Evolutionary conservation across 2,113 vertebrate species (phyloP), one percentile per base, ranked within the genome.

Genomic region (Muscicapa adusta): DNA sequence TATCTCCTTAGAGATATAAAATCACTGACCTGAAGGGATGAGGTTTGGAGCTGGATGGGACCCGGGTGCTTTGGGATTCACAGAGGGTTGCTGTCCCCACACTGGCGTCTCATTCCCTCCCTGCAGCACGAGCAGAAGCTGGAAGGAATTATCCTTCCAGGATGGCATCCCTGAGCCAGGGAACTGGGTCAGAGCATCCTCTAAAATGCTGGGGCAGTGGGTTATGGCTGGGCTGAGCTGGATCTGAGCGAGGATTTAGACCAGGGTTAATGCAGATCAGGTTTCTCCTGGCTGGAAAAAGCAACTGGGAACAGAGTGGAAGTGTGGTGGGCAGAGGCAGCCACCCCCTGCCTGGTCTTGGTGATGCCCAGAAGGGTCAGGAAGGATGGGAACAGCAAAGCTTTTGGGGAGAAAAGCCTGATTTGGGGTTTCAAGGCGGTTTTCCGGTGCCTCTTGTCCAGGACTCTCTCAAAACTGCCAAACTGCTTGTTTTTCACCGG

Each of bases 121-220:
- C 66, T 63, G 75, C 2, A 3, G 56, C 1, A 2, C 5, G 6
- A 89, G 43, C 58, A 65, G 70, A 50, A 88, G 85, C 73, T 95
- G 91, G 85, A 94, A 89, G 76, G 61, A 90, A 42, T 81, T 93
- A 19, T 10, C 14, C 26, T 51, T n/a, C 14, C n/a, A 50, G 83
- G 66, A 68, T 34, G 56, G 60, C 61, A 70, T 85, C 57, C 73
- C 22, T 24, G 81, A 82, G 74, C 81, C 53, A 11, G 3, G 1
- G 61, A 36, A 40, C 33, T 79, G 85, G 57, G 66, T 68, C 51
- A 14, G 85, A 70, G 54, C 88, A 92, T 92, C 95, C 85, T 62
- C 58, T 38, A 36, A 66, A 50, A 54, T 14, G 38, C 42, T 3
- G 1, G 34, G 53, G 33, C 42, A 19, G 9, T 0, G 42, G 33